Base-by-base conservation (phyloP, 2,113 vertebrate genomes). In the Microcebus murinus region DNA sequence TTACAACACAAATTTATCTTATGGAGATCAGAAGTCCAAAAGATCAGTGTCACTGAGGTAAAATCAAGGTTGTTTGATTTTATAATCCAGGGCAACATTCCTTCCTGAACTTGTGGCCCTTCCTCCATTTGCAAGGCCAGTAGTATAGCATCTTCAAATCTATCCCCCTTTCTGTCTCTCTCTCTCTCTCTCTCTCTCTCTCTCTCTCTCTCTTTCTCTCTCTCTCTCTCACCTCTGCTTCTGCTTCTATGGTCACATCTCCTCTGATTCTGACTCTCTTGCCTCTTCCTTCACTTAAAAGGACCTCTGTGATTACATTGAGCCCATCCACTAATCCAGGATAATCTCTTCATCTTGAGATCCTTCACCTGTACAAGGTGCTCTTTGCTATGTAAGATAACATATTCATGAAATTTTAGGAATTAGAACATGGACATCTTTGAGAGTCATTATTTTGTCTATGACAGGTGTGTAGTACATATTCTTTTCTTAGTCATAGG, bases 401-500 rank as follows among this genome's bases (percentile, higher is more conserved):
- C 39, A 71, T 50, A 65, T 18, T 88, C 70, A 45, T 27, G 52
- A 79, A 61, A 83, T 29, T 73, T 70, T 11, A 36, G 61, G 67
- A 36, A 65, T 81, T 88, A 76, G 50, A 83, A 88, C 7, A 9
- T 86, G 83, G 68, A 65, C 67, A 71, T 86, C 80, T 89, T 68
- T 39, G 77, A 11, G 42, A 52, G 6, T 14, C 31, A 74, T 90
- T 61, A 61, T 63, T 92, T 87, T 97, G 84, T 55, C 74, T 87
- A 42, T 23, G 9, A 91, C 13, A 59, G 93, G 71, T 71, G 8
- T 50, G 81, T 90, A 97, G 67, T 97, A 59, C 48, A 87, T 9
- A 59, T 97, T 97, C 76, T 87, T 65, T 67, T 76, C 48, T 81
- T 25, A 63, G n/a, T 77, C 61, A 91, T 85, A 97, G 97, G 52